A percentile compares a stretch with the other conserved stretches of the same genome.
Evolutionary conservation across 2,797 vertebrate species (phyloP).

Genomic region (Sebastes alutus): DNA sequence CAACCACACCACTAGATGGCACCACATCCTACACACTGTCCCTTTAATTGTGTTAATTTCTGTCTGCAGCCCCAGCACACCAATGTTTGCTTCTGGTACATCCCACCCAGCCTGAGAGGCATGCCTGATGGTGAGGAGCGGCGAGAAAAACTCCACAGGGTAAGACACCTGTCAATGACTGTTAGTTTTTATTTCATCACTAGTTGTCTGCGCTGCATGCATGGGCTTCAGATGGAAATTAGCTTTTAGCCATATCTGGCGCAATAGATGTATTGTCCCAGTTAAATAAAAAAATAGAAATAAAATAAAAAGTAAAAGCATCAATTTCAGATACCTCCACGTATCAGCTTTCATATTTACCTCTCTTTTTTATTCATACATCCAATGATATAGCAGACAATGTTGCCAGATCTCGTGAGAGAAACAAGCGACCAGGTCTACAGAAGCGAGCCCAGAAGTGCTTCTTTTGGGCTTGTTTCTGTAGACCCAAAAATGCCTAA

Average conservation of each 20-base stretch:
- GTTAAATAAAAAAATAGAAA: neutral
- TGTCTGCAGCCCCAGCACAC: slow-evolving; percentile 93
- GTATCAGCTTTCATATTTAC: neutral
- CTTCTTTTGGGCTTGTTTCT: too few species aligned
- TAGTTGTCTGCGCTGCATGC: neutral
- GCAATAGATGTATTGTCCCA: neutral
- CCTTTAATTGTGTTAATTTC: neutral
- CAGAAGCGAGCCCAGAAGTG: rapidly evolving
- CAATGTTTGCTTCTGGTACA: slow-evolving; percentile 99
- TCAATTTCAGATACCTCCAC: neutral
- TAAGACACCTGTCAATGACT: slow-evolving; percentile 47
- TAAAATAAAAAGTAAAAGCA: neutral
- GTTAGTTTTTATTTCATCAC: neutral
- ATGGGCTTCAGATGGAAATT: neutral
- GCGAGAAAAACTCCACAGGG: slow-evolving; percentile 92
- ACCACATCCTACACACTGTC: too few species aligned
- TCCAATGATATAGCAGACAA: neutral
- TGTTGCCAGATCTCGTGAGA: too few species aligned
- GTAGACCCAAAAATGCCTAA: too few species aligned
- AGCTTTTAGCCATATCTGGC: neutral
- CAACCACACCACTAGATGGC: too few species aligned
- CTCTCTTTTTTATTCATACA: neutral
- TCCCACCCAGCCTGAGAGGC: slow-evolving; percentile 93
- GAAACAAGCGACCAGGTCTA: too few species aligned
- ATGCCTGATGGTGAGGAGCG: slow-evolving; percentile 89